Evolutionary conservation across 2,113 vertebrate species (phyloP), one percentile per base, ranked within the genome.

Genomic region (Myodes glareolus): DNA sequence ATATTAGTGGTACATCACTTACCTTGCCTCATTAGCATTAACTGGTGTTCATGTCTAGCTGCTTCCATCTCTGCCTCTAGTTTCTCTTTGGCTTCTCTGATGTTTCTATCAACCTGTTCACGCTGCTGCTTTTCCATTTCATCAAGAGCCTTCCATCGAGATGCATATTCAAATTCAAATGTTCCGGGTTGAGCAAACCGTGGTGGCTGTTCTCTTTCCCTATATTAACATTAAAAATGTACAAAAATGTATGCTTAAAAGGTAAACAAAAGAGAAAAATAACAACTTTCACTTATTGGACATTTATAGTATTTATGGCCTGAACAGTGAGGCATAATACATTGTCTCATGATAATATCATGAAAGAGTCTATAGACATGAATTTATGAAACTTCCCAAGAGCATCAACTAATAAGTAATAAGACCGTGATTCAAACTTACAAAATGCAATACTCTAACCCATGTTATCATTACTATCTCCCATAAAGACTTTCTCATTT

Each of bases 11-110:
- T 58, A 78, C 65, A 78, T 93, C 39, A 76, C 88, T 36, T 98
- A 99, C 99, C 99, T 98, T 99, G 99, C 98, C 99, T 99, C 99
- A 99, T 99, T 93, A 99, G 98, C 99, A 99, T 99, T 94, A 99
- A 99, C 96, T 99, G 99, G 97, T 99, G 99, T 78, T 99, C 99
- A 45, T 99, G 99, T 97, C 99, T 99, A 90, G 99, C 99, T 10
- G 99, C 99, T 98, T 99, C 99, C 99, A 99, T 99, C 98, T 99
- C 99, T 14, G 99, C 99, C 97, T 99, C 99, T 93, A 99, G 99
- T 96, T 99, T 99, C 98, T 99, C 99, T 98, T 99, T 99, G 97
- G 99, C 99, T 98, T 99, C 99, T 97, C 98, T 98, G 91, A 99
- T 99, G 98, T 99, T 99, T 97, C 99, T 99, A 98, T 99, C 99